Evolutionary conservation across 1,140 invertebrate genomes (phyloP), one percentile per base, ranked within the genome.

Genomic region (Lucilia cuprina): DNA sequence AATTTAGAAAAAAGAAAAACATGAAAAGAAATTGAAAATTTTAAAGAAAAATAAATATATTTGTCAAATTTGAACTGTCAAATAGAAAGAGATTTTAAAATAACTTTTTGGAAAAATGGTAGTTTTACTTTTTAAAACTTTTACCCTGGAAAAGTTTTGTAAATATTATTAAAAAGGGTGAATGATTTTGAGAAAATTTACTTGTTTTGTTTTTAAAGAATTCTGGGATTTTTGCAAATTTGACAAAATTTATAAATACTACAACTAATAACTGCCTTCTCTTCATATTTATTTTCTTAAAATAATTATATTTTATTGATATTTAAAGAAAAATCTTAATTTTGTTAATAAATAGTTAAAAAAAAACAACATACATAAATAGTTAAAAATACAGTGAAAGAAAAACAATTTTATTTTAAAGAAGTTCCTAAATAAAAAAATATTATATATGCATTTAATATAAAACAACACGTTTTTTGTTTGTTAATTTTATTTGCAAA

Each of bases 391-490:
- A 25, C 41, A 41, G 41, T 10, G 10, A 41, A 41, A 41, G 41
- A 8, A 41, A 17, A 55, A 17, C 17, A 55, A 12, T 55, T 55
- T 55, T 55, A 21, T 50, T 49, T n/a, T 21, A 80, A 80, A 80
- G 77, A 80, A 80, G 77, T 80, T 80, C 77, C 77, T 50, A 80
- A 41, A 75, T 10, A 34, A 21, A 74, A n/a, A 12, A 55, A 41
- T 41, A 41, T 41, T 41, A 30, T 30, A 14, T 10, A 80, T 80
- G 77, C 77, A 80, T 80, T 80, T 80, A 77, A 41, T 2, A n/a
- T 77, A 41, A n/a, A 47, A 41, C 12, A 55, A 55, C n/a, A n/a
- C n/a, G 13, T 75, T 41, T 77, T 74, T 74, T 41, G 10, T 41
- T n/a, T 74, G 30, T 77, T 77, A n/a, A 77, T 17, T n/a, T 55